Conservation (phyloP, 2,797 vertebrate genomes). For the Octomys mimax region DNA sequence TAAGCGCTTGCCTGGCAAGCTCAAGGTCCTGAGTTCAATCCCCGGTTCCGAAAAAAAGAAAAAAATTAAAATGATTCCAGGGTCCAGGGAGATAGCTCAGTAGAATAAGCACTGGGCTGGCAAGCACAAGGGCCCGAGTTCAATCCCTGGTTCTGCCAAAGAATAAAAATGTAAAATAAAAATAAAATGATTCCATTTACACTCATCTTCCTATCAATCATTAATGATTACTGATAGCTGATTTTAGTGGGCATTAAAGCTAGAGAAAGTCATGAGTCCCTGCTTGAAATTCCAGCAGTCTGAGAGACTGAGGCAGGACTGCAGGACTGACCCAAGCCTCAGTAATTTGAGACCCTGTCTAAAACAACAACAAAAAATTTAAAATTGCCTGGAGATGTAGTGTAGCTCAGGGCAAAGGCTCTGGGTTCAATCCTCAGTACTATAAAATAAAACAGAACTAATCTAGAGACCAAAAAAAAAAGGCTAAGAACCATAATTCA, state of each 20-base stretch:
- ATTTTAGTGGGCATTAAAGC: slow-evolving; percentile 41
- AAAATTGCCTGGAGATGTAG: background rate
- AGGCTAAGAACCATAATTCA: slow-evolving; percentile 19
- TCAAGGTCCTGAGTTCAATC: too few species aligned
- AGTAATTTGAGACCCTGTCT: background rate
- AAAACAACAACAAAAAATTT: background rate
- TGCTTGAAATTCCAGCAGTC: background rate
- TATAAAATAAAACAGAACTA: background rate
- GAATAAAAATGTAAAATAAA: background rate
- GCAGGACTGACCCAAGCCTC: background rate
- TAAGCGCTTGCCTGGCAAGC: too few species aligned
- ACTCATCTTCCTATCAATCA: background rate
- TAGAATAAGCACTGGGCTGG: too few species aligned
- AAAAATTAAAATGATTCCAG: background rate
- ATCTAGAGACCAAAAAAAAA: slow-evolving; percentile 39
- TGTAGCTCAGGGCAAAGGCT: background rate
- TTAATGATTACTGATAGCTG: slow-evolving; percentile 37
- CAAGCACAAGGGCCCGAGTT: too few species aligned
- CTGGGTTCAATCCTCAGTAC: background rate
- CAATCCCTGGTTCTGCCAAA: too few species aligned
- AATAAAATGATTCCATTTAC: background rate
- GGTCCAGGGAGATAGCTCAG: too few species aligned
- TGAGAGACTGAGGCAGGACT: background rate
- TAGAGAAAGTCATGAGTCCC: background rate
- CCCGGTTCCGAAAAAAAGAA: too few species aligned